Evolutionary conservation across 1,140 invertebrate species (phyloP), one percentile per base, ranked within the genome.

Genomic region (Zaprionus capensis): DNA sequence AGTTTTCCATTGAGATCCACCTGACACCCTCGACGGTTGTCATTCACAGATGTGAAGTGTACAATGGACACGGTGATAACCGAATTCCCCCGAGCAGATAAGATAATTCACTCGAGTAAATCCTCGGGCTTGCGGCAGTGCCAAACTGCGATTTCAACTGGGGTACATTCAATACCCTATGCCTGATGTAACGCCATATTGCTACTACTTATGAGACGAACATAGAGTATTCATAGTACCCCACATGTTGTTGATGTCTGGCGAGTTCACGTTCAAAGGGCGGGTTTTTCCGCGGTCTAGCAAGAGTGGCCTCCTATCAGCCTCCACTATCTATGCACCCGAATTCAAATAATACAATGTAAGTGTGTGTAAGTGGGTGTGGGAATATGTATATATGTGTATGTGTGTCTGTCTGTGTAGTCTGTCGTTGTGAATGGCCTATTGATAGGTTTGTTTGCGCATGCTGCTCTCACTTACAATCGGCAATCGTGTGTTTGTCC

Each of bases 381-480:
- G 31, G 31, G 31, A 11, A 34, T 34, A 34, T 34, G 31, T 11
- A 0, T 34, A 2, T 34, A 3, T 53, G 14, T 24, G 17, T 4
- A 4, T 24, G 57, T n/a, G n/a, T 65, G 14, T 5, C 2, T 51
- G 9, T 49, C n/a, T 38, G 36, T 38, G 36, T 34, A 34, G 9
- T 34, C 31, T 34, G 34, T 73, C 44, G 20, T 38, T 63, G 51
- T 62, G 57, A 38, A 56, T 57, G 49, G 44, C 12, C 58, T n/a
- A 69, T 55, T 58, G 31, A 51, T 53, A 31, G 20, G 7, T 4
- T 7, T 53, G 5, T 53, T 5, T 53, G 49, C 49, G n/a, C 49
- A 22, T 20, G 57, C 34, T 2, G 20, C 28, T 31, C 28, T 31
- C 28, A 31, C 28, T 31, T 31, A 31, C 28, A 34, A 34, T 34